A percentile compares a stretch with the other conserved stretches of the same genome.
Evolutionary conservation across 2,797 vertebrate species (phyloP).

Genomic region (Diplodus sargus): DNA sequence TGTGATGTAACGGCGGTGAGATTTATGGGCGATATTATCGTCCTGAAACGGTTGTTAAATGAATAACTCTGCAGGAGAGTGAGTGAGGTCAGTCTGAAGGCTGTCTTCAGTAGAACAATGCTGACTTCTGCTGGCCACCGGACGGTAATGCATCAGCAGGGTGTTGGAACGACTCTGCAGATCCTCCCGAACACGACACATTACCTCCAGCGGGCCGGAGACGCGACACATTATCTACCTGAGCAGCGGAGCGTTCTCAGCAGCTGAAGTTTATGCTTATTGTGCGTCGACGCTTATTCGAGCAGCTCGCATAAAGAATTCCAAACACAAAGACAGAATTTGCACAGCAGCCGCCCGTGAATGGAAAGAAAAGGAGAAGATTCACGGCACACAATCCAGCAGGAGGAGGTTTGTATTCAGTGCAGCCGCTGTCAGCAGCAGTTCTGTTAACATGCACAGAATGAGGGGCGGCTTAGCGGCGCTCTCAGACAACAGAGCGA

Average conservation of each 20-base stretch:
- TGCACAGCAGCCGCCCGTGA: background rate
- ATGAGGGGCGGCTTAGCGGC: constrained; percentile 6
- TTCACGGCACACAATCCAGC: constrained; percentile 20
- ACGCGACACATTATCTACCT: background rate
- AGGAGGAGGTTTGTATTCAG: constrained; percentile 19
- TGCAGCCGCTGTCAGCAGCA: constrained; percentile 19
- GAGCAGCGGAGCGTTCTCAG: background rate
- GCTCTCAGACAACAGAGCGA: background rate
- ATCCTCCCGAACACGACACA: constrained; percentile 14
- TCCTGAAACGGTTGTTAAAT: background rate
- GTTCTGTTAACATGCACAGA: constrained; percentile 21
- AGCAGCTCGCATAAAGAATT: constrained; percentile 38
- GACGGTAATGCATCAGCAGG: constrained; percentile 36
- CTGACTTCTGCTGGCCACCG: constrained; percentile 66
- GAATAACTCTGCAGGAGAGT: background rate
- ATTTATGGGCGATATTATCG: background rate
- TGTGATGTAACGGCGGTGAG: background rate
- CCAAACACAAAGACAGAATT: constrained; percentile 14
- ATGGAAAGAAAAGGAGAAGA: constrained; percentile 1
- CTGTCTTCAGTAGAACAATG: constrained; percentile 34
- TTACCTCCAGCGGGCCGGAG: background rate
- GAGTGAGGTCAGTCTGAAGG: background rate
- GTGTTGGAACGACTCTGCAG: background rate
- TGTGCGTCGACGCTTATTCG: constrained; percentile 21
- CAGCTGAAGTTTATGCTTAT: background rate